Evolutionary conservation across 2,888 invertebrate genomes (phyloP).

Genomic region (Exocentrus adspersus): DNA sequence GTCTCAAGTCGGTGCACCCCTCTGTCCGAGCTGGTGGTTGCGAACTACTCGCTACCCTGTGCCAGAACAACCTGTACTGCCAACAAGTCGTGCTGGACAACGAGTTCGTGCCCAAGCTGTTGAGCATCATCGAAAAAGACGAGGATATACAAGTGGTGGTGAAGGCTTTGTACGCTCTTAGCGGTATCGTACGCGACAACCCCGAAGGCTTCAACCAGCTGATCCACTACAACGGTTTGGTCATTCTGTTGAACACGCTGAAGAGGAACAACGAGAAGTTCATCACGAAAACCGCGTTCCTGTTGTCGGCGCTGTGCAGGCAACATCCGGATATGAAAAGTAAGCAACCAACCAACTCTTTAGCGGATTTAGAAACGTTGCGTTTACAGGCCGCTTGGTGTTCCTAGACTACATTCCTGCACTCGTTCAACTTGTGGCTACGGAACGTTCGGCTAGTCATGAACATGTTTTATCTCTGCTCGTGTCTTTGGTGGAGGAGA

Average conservation of each 20-base stretch:
- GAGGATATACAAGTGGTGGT: slow-evolving; percentile 70
- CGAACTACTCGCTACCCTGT: slow-evolving; percentile 78
- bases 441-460: slow-evolving; percentile 57
- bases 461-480: slow-evolving; percentile 67
- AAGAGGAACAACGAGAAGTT: slow-evolving; percentile 69
- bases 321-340: slow-evolving; percentile 69
- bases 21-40: slow-evolving; percentile 73
- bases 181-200: slow-evolving; percentile 76
- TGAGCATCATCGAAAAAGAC: slow-evolving; percentile 69
- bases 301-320: slow-evolving; percentile 71
- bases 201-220: slow-evolving; percentile 71
- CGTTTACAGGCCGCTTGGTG: slow-evolving; percentile 51
- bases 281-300: slow-evolving; percentile 78
- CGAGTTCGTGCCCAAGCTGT: slow-evolving; percentile 72
- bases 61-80: slow-evolving; percentile 88
- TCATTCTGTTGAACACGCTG: slow-evolving; percentile 70
- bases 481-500: slow-evolving; percentile 62
- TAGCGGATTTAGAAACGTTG: neutral
- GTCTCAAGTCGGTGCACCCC: slow-evolving; percentile 71
- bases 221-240: slow-evolving; percentile 70
- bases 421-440: slow-evolving; percentile 50
- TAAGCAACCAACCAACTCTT: slow-evolving; percentile 45
- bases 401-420: slow-evolving; percentile 54
- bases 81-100: slow-evolving; percentile 77
- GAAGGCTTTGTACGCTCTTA: slow-evolving; percentile 82